These are phyloP conservation scores for Heliconius hortense DNA, from an alignment of 2,888 invertebrate genomes.

Conservation along the genomic window DNA sequence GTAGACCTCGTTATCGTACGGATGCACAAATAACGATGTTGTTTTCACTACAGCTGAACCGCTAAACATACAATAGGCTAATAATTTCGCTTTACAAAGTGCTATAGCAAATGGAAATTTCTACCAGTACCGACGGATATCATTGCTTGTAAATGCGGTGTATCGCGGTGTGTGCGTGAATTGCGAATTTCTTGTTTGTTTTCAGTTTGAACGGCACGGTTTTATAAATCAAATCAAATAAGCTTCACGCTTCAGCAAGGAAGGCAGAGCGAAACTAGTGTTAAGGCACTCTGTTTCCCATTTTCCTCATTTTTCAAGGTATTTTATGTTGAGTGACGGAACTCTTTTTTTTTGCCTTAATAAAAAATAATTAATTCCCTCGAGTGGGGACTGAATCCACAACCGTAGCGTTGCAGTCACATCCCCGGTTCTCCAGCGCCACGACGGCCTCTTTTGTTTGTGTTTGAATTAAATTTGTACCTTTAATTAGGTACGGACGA, in stretches of 20 bases:
- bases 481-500: constrained; percentile 45
- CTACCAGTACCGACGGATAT: constrained; percentile 54
- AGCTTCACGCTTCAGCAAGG: too few species aligned
- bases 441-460: constrained; percentile 24
- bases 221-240: constrained; percentile 28
- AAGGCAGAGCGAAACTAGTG: too few species aligned
- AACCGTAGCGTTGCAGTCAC: too few species aligned
- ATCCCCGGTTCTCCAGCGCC: too few species aligned
- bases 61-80: constrained; percentile 67
- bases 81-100: constrained; percentile 65
- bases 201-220: constrained; percentile 42
- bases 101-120: constrained; percentile 67
- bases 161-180: constrained; percentile 51
- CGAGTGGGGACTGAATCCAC: too few species aligned
- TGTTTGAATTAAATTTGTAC: constrained; percentile 41
- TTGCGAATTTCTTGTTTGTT: constrained; percentile 47
- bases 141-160: constrained; percentile 64
- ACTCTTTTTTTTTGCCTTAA: too few species aligned
- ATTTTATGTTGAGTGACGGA: too few species aligned
- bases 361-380: too few species aligned
- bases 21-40: constrained; percentile 56
- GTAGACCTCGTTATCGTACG: constrained; percentile 56
- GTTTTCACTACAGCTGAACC: constrained; percentile 55
- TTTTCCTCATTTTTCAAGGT: too few species aligned
- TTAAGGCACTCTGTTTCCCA: too few species aligned